Base-by-base conservation (phyloP, 1,140 invertebrate genomes). In the Fopius arisanus region DNA sequence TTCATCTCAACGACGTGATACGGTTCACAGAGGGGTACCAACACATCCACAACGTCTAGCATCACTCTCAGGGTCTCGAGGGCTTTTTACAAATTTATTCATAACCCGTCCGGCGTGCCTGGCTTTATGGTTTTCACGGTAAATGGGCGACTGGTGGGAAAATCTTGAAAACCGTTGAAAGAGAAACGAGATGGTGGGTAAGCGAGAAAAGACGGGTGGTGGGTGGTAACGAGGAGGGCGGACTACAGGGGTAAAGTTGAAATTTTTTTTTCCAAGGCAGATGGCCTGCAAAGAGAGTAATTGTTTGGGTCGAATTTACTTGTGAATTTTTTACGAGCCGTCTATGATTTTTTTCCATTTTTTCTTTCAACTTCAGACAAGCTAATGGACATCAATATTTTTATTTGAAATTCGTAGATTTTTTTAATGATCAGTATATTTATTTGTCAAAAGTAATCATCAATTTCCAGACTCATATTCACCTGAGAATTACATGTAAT, bases 31-130 rank as follows among this genome's bases (percentile, higher is more conserved):
- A 28, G 66, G 28, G 65, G 33, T 41, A 62, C 67, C 54, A 41
- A 63, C 26, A 62, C 21, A 31, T 28, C 43, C 66, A 29, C 40
- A 31, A n/a, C 37, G 37, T 51, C 23, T 54, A 16, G 21, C 74
- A 48, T 48, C 65, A 59, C 62, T 72, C 65, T 72, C 51, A 59
- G 43, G 67, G 75, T 74, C 63, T 65, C 72, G 37, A 65, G 72
- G 70, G 75, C 69, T 74, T 77, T 72, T 77, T 77, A 74, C 72
- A 77, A 77, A 77, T 77, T 77, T 77, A 77, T 77, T 77, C 75
- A 77, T 77, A 77, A 77, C 72, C 70, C 72, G 72, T 77, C 37
- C 68, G 65, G 54, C 65, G 41, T 48, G 37, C 67, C 59, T 51
- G 75, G 71, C 75, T 76, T 76, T 76, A 67, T 66, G 72, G 67